Conservation (phyloP, 2,113 vertebrate genomes). For the Petrocephalus zakoni region DNA sequence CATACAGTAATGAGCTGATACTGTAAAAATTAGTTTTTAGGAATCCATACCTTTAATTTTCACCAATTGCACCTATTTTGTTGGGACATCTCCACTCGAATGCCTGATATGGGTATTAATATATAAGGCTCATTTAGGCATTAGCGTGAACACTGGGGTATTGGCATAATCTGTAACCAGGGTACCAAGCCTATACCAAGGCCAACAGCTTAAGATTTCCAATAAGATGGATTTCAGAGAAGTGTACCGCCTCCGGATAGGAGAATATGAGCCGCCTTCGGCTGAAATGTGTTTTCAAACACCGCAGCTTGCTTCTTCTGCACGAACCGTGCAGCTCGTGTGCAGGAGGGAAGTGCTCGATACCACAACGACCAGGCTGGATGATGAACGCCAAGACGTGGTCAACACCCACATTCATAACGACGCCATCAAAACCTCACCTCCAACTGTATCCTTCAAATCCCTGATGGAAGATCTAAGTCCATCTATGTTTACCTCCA, state of each 20-base stretch:
- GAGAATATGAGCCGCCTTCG: neutral
- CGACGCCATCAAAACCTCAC: neutral
- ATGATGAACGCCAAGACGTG: neutral
- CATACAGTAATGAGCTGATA: neutral
- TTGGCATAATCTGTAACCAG: neutral
- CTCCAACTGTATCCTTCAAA: neutral
- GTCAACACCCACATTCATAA: neutral
- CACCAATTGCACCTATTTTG: neutral
- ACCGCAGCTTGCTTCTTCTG: neutral
- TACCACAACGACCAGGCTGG: neutral
- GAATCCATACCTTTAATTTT: neutral
- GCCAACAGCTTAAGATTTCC: neutral
- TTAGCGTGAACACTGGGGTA: neutral
- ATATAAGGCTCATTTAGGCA: neutral
- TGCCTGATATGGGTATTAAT: neutral
- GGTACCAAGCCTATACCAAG: neutral
- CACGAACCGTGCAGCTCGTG: neutral
- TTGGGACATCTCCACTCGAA: neutral
- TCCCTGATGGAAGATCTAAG: neutral
- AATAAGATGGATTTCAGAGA: conserved; percentile 6
- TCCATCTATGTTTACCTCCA: neutral
- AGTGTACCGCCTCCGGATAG: neutral
- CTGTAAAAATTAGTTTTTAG: neutral
- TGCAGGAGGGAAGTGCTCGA: neutral
- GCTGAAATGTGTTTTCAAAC: neutral